These are phyloP conservation scores for Parotocinclus haroldoi DNA, from an alignment of 2,797 vertebrate genomes.

Conservation along the genomic window DNA sequence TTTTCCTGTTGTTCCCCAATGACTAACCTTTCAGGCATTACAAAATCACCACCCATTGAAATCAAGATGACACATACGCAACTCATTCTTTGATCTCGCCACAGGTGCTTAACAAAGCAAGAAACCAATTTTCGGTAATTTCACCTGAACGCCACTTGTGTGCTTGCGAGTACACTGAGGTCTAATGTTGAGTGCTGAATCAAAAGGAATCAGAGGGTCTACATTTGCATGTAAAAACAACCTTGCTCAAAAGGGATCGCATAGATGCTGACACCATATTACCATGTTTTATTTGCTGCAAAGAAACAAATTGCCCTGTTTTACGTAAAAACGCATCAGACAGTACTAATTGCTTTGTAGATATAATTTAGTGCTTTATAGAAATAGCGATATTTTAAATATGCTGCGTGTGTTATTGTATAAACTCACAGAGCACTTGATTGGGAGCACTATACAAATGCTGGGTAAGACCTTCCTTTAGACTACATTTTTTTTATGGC, in stretches of 20 bases:
- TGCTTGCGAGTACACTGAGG: constrained; percentile 48
- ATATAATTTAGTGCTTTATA: background rate
- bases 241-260: constrained; percentile 62
- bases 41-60: constrained; percentile 53
- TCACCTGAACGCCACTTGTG: constrained; percentile 66
- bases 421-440: too few species aligned
- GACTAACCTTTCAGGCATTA: too few species aligned
- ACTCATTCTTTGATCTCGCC: constrained; percentile 69
- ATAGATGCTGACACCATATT: constrained; percentile 51
- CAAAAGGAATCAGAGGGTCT: constrained; percentile 65
- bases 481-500: too few species aligned
- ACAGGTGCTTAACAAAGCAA: constrained; percentile 74
- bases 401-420: too few species aligned
- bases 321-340: background rate
- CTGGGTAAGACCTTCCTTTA: too few species aligned
- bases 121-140: constrained; percentile 76
- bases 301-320: too few species aligned
- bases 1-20: too few species aligned
- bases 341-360: background rate
- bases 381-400: too few species aligned
- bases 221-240: constrained; percentile 73
- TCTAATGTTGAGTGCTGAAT: constrained; percentile 63
- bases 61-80: constrained; percentile 64
- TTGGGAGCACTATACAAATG: too few species aligned
- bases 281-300: constrained; percentile 53